Percentiles rank a stretch among this genome's conserved stretches.
phyloP scores from a whole-genome alignment of 92 coral and sea anemone genomes.

The Phenganax subtilis region DNA sequence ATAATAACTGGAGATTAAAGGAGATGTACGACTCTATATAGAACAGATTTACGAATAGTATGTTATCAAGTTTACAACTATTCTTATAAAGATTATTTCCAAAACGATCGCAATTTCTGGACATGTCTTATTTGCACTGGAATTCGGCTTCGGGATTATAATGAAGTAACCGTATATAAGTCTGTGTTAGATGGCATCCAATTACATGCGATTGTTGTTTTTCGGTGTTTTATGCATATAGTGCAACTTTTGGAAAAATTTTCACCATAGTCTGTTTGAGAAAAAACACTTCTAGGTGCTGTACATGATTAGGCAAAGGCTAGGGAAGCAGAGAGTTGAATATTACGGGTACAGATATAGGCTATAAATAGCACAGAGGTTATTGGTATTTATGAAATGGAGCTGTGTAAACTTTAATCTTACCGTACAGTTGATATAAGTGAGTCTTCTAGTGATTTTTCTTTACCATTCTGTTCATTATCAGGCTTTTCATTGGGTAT shows the following conservation, averaged over 20 bases:
- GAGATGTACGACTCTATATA: too few species aligned
- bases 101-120: background rate
- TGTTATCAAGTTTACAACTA: too few species aligned
- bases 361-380: slow-evolving; percentile 19
- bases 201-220: slow-evolving; percentile 8
- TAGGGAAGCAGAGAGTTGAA: background rate
- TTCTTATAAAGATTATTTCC: background rate
- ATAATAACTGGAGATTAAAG: too few species aligned
- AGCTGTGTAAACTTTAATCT: slow-evolving; percentile 10
- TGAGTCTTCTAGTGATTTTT: slow-evolving; percentile 9
- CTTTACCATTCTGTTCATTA: background rate
- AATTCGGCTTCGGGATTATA: background rate
- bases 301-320: background rate
- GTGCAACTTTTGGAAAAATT: background rate
- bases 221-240: slow-evolving; percentile 4
- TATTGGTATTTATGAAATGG: slow-evolving; percentile 26
- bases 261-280: background rate
- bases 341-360: background rate
- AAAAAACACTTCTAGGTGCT: background rate
- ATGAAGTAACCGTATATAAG: slow-evolving; percentile 7
- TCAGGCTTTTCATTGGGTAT: background rate
- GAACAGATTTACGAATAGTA: too few species aligned
- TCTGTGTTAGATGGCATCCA: background rate
- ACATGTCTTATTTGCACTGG: slow-evolving; percentile 3
- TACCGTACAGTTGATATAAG: slow-evolving; percentile 14